Evolutionary conservation across 30 jellyfish, hydroid and myxozoan species (phyloP), one percentile per base, ranked within the genome.

Genomic region (Clytia hemisphaerica): DNA sequence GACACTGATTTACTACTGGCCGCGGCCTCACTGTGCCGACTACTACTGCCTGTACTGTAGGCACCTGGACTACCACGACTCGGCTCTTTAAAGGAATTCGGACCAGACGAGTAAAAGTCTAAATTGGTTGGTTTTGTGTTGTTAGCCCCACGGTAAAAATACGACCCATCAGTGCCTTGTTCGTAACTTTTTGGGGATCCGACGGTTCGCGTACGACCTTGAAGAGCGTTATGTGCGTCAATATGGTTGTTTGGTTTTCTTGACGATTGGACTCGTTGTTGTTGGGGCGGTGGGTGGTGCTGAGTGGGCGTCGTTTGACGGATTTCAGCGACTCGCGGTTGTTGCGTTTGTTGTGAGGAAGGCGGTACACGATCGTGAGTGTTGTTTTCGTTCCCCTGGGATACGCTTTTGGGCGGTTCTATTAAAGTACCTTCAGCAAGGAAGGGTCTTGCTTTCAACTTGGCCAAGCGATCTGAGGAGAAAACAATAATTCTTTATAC

Each of bases 361-460:
- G n/a, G n/a, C n/a, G n/a, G n/a, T n/a, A n/a, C n/a, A n/a, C n/a
- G n/a, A n/a, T n/a, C n/a, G n/a, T n/a, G n/a, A n/a, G n/a, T n/a
- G n/a, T n/a, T n/a, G n/a, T n/a, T n/a, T n/a, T n/a, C n/a, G n/a
- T n/a, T n/a, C n/a, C n/a, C n/a, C n/a, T n/a, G n/a, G n/a, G n/a
- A n/a, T 25, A 77, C 77, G 46, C 45, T 28, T 31, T 26, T 58
- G 33, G 74, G 80, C 10, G 93, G 74, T 7, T 67, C 67, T 22
- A 50, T 46, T 9, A 76, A 61, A 19, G 19, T 45, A 28, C 65
- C 78, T n/a, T 75, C 85, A 2, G 93, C 38, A 9, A 91, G 78
- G 57, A 82, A 91, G 15, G 94, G 95, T 61, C 88, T 72, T 59
- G 99, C 99, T 29, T 64, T 73, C 60, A 72, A 55, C 62, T 72